A percentile compares a stretch with the other conserved stretches of the same genome.
Conservation (phyloP, 2,113 vertebrate species). For the Rutilus rutilus region DNA sequence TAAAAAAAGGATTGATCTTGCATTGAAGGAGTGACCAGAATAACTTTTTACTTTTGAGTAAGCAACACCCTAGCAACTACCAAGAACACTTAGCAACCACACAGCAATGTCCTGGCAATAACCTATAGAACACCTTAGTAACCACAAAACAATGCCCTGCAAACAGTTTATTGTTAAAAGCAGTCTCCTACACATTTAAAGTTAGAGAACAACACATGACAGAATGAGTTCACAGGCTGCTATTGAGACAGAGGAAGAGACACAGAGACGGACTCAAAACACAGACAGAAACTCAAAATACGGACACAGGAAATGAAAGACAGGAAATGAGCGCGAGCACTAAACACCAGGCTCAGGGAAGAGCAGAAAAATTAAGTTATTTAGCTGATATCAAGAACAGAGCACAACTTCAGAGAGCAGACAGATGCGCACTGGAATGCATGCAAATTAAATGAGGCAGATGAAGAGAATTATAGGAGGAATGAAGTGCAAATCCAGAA, state of each 20-base stretch:
- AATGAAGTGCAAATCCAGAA: conserved; percentile 25
- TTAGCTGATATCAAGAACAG: neutral
- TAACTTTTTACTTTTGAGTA: neutral
- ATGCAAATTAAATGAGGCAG: conserved; percentile 35
- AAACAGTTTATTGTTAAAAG: conserved; percentile 59
- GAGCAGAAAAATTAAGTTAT: neutral
- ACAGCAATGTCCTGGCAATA: neutral
- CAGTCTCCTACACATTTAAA: conserved; percentile 50
- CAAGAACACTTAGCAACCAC: neutral
- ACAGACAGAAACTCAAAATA: conserved; percentile 21
- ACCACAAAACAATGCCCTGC: neutral
- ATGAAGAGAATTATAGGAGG: conserved; percentile 28
- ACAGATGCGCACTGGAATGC: conserved; percentile 30
- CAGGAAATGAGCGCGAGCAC: neutral
- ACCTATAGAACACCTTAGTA: neutral
- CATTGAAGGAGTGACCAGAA: too few species aligned
- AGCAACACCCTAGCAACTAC: neutral
- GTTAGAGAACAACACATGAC: conserved; percentile 28
- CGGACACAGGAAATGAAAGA: neutral
- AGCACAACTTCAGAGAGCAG: conserved; percentile 18
- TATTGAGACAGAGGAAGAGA: neutral
- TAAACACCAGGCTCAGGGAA: neutral
- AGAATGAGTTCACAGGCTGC: neutral
- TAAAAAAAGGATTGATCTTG: too few species aligned
- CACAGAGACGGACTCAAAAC: neutral